Evolutionary conservation across 2,797 vertebrate species (phyloP), one percentile per base, ranked within the genome.

Genomic region (Pogonophryne albipinna): DNA sequence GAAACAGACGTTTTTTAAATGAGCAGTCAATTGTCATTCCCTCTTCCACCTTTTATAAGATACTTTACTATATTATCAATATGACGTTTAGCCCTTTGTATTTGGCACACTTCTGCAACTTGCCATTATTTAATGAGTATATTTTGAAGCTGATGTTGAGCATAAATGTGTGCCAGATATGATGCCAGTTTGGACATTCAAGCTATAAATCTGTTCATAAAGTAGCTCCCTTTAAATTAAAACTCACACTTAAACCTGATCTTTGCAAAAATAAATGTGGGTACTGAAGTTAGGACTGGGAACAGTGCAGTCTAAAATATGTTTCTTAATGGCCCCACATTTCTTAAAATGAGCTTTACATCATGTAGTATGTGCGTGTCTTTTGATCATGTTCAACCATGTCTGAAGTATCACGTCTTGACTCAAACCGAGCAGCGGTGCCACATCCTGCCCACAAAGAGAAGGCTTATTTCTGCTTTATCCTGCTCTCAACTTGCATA

Each of bases 371-470:
- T 31, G n/a, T 38, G 19, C 63, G 46, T 63, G 15, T 57, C 4
- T 56, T 13, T 50, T 70, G 66, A n/a, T 57, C 34, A 47, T 76
- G 71, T 74, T 58, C 42, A 55, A 14, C 10, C 4, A 8, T 0
- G 31, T 27, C 13, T 62, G 52, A 47, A 34, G 10, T 23, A 4
- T 1, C 60, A 77, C 70, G 45, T 56, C 64, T 76, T 69, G 61
- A 55, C 53, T 68, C 4, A 20, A 13, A 34, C 2, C 6, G 52
- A 62, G 1, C 45, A 47, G 71, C n/a, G 13, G 58, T 74, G 68
- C 65, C 14, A 76, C 80, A 73, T 77, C 69, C 83, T 85, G 65
- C 66, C 49, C 58, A 31, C 55, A 15, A 14, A 52, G 8, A 41
- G 60, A 49, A 23, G 19, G 16, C 7, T 67, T 16, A 5, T 10